Percentiles rank a stretch among this genome's conserved stretches.
phyloP scores from a whole-genome alignment of 2,797 vertebrate genomes.

The Lepus townsendii region DNA sequence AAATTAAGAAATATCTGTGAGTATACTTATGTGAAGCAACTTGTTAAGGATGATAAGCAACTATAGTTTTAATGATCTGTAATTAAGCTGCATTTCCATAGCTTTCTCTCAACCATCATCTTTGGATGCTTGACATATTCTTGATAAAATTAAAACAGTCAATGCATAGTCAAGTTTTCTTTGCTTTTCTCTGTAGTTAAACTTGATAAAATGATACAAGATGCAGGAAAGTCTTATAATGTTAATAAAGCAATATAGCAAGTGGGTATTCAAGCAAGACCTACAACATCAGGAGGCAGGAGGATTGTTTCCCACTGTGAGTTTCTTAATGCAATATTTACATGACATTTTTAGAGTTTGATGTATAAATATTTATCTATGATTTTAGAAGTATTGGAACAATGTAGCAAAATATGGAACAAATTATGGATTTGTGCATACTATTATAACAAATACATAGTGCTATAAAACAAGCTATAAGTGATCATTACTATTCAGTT shows the following conservation, averaged over 20 bases:
- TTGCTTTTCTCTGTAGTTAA: not conserved
- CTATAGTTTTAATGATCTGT: too few relatives aligned
- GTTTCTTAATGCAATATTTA: not conserved
- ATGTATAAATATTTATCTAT: not conserved
- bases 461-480: not conserved
- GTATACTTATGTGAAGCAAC: too few relatives aligned
- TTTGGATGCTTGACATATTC: not conserved
- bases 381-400: not conserved
- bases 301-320: not conserved
- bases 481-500: not conserved
- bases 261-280: not conserved
- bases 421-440: not conserved
- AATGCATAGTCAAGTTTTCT: not conserved
- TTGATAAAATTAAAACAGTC: not conserved
- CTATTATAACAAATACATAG: not conserved
- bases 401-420: not conserved
- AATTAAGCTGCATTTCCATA: not conserved
- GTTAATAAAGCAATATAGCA: not conserved
- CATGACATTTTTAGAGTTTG: not conserved
- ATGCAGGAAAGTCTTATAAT: not conserved
- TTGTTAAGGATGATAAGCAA: too few relatives aligned
- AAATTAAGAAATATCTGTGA: too few relatives aligned
- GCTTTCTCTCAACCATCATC: not conserved
- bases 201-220: not conserved
- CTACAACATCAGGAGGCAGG: not conserved